phyloP scores from a whole-genome alignment of 2,888 invertebrate species.

The Eretmocerus hayati region DNA sequence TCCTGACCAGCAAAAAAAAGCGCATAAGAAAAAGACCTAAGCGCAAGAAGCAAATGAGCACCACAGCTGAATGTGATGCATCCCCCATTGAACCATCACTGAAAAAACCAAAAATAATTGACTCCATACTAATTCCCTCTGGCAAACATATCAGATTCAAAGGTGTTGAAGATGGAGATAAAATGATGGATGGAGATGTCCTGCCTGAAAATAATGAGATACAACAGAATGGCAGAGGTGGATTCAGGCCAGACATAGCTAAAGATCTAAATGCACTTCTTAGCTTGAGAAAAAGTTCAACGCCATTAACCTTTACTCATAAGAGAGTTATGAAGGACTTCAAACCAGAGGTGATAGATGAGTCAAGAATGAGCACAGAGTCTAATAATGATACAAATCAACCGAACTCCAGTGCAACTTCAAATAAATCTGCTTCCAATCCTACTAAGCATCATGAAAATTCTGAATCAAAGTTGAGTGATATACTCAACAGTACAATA shows the following conservation, averaged over 20 bases:
- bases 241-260: neutral
- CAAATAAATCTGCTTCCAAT: too few relatives aligned
- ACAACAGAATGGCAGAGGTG: neutral
- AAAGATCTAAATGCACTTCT: constrained; percentile 25
- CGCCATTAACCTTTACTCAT: constrained; percentile 30
- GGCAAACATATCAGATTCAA: constrained; percentile 38
- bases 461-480: too few relatives aligned
- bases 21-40: constrained; percentile 26
- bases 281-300: constrained; percentile 30
- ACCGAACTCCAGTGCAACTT: too few relatives aligned
- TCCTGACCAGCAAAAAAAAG: constrained; percentile 25
- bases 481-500: neutral
- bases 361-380: neutral
- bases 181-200: neutral
- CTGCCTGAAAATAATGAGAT: constrained; percentile 1
- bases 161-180: constrained; percentile 22
- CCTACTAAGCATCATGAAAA: too few relatives aligned
- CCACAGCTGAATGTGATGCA: constrained; percentile 9
- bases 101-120: constrained; percentile 32
- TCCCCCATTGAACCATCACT: constrained; percentile 5
- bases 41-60: constrained; percentile 16
- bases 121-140: constrained; percentile 26
- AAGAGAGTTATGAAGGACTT: constrained; percentile 12
- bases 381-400: too few relatives aligned
- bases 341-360: constrained; percentile 7